These are phyloP conservation scores for Oligia strigilis DNA, from an alignment of 2,888 invertebrate genomes.

Conservation along the genomic window DNA sequence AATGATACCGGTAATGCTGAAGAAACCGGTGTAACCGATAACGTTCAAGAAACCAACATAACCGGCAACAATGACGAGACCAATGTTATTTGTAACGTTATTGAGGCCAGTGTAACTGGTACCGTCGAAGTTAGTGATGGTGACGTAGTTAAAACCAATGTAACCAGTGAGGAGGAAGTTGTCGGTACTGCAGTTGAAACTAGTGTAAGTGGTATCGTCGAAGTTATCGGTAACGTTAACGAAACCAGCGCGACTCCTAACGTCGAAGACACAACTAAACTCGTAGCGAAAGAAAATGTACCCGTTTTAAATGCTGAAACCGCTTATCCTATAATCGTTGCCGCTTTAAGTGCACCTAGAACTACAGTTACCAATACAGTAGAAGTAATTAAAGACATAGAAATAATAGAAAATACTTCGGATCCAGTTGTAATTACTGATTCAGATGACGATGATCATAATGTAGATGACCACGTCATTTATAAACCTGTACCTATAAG, in stretches of 20 bases:
- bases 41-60: background rate
- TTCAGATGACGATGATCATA: constrained; percentile 35
- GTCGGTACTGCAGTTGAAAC: background rate
- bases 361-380: background rate
- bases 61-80: background rate
- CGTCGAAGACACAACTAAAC: background rate
- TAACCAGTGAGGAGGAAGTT: background rate
- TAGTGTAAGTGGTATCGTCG: background rate
- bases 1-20: background rate
- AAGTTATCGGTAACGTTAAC: background rate
- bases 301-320: constrained; percentile 12
- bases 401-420: constrained; percentile 30
- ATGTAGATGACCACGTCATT: constrained; percentile 2
- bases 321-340: background rate
- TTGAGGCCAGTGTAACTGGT: background rate
- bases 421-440: constrained; percentile 31
- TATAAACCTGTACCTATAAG: background rate
- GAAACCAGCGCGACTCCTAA: background rate
- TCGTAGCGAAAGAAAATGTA: constrained; percentile 31
- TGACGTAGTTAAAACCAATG: background rate
- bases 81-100: background rate
- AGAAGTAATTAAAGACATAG: constrained; percentile 26
- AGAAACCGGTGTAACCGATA: background rate
- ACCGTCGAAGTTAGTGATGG: background rate
- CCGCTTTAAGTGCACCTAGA: background rate